Base-by-base conservation (phyloP, 92 coral and sea anemone genomes). In the Zoanthus sansibaricus region DNA sequence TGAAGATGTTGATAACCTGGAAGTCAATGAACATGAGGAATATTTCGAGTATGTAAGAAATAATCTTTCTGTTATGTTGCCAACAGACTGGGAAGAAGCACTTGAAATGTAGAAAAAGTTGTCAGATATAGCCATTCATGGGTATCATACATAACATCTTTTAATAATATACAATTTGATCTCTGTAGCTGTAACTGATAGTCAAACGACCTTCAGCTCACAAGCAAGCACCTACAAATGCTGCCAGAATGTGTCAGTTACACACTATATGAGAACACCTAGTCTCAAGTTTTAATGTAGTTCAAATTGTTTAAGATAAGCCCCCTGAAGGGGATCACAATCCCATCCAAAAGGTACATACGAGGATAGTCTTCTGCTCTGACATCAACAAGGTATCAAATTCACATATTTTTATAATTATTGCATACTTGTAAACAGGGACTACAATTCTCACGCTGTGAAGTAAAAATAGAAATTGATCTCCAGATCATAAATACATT, bases 41-140 rank as follows among this genome's bases (percentile, higher is more conserved):
- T 82, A 82, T 68, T 82, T 82, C 49, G 75, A 82, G 37, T 68
- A 66, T 82, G 86, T 58, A 49, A 56, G 86, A 82, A 18, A 16
- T 13, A 80, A 12, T 61, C 87, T 49, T 83, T 69, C 77, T 17
- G 14, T 83, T 21, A 54, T 58, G 75, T 70, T 83, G n/a, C 78
- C 78, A 51, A 74, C 48, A 25, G 69, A 69, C 78, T 83, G 77
- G 78, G 77, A 70, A 51, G 86, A 80, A 66, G 86, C 86, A 69
- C 87, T 70, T 68, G 66, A 83, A 83, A 46, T 48, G 64, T 70
- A 51, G 51, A 83, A 17, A 33, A 83, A 70, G 71, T 5, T 83
- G 49, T 59, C 68, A 49, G 76, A 83, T 83, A 74, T 70, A 67
- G 87, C 87, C 62, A 47, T 66, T 83, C 76, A 83, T 83, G 77